phyloP scores from a whole-genome alignment of 2,113 vertebrate species.

The Octodon degus region DNA sequence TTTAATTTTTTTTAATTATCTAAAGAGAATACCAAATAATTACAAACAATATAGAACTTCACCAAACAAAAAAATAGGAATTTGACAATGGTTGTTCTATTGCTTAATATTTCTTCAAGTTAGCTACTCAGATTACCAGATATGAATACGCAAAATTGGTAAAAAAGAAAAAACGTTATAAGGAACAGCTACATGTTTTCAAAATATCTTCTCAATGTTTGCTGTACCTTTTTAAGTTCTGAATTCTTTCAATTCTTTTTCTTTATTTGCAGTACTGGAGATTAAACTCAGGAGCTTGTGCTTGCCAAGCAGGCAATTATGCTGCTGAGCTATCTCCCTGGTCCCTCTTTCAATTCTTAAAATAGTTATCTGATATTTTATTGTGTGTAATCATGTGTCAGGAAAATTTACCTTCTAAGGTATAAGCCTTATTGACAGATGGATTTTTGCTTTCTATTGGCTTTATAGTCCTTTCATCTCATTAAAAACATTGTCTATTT shows the following conservation, averaged over 20 bases:
- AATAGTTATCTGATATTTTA: background rate
- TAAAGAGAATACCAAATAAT: no score
- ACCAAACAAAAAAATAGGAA: no score
- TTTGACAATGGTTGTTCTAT: no score
- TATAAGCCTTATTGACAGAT: background rate
- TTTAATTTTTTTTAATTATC: background rate
- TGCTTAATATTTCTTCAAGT: no score
- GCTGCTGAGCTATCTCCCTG: no score
- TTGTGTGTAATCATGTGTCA: background rate
- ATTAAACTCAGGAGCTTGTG: no score
- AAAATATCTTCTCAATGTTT: slow-evolving; percentile 49
- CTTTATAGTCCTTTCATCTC: background rate
- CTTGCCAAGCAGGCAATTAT: no score
- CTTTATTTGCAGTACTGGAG: no score
- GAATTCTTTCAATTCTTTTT: slow-evolving; percentile 20
- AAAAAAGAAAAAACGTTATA: no score
- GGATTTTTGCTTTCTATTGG: background rate
- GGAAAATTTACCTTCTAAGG: background rate
- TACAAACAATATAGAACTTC: no score
- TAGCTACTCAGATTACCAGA: no score
- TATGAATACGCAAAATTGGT: no score
- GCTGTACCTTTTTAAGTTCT: background rate
- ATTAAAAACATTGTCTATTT: background rate
- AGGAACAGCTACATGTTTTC: background rate
- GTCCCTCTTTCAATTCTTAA: background rate